Evolutionary conservation across 1,140 invertebrate species (phyloP).

Genomic region (Drosophila watanabei): DNA sequence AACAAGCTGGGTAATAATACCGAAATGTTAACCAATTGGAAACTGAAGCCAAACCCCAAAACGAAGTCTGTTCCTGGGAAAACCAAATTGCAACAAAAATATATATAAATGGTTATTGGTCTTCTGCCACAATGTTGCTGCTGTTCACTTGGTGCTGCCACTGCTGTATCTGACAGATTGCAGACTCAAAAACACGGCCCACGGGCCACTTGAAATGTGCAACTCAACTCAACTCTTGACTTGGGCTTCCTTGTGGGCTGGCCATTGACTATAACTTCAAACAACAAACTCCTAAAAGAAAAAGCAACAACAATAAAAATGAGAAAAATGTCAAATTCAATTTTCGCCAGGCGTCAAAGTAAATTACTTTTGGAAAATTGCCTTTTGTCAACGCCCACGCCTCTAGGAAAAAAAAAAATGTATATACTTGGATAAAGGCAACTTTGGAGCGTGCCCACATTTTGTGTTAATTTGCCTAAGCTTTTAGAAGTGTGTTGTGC

Average conservation of each 20-base stretch:
- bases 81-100: slow-evolving; percentile 10
- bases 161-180: slow-evolving; percentile 41
- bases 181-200: slow-evolving; percentile 32
- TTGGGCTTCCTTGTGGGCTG: slow-evolving; percentile 69
- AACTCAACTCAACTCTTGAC: slow-evolving; percentile 24
- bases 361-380: slow-evolving; percentile 79
- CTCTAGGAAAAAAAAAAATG: slow-evolving; percentile 4
- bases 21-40: slow-evolving; percentile 38
- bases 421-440: not conserved
- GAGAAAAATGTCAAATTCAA: slow-evolving; percentile 75
- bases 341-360: slow-evolving; percentile 65
- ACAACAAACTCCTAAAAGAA: slow-evolving; percentile 2
- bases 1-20: slow-evolving; percentile 41
- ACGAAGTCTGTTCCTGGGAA: slow-evolving; percentile 34
- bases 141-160: slow-evolving; percentile 26
- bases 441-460: slow-evolving; percentile 47
- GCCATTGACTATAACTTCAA: slow-evolving; percentile 19
- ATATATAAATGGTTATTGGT: slow-evolving; percentile 32
- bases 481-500: slow-evolving; percentile 10
- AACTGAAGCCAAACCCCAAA: slow-evolving; percentile 58
- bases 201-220: slow-evolving; percentile 49
- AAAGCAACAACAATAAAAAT: slow-evolving; percentile 23
- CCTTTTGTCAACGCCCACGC: slow-evolving; percentile 64
- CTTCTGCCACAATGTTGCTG: slow-evolving; percentile 64
- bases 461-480: slow-evolving; percentile 66